phyloP scores from a whole-genome alignment of 2,888 invertebrate species.

The Heliconius ethilla region DNA sequence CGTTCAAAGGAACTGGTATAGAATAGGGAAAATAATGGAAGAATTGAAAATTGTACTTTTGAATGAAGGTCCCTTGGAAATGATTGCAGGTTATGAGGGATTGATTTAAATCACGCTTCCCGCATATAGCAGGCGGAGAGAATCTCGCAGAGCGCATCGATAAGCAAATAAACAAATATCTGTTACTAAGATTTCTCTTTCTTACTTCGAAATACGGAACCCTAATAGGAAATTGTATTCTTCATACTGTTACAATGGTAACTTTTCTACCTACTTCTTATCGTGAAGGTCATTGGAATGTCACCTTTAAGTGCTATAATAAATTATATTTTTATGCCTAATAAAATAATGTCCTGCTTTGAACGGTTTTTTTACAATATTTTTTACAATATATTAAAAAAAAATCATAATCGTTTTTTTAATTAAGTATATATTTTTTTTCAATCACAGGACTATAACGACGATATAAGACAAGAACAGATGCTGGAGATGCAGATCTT shows the following conservation, averaged over 20 bases:
- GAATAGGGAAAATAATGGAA: neutral
- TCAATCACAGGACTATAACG: slow-evolving; percentile 90
- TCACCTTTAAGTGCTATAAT: slow-evolving; percentile 2
- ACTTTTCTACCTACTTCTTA: neutral
- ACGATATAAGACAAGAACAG: slow-evolving; percentile 94
- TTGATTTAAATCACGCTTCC: neutral
- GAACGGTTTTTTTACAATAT: neutral
- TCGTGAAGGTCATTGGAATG: slow-evolving; percentile 8
- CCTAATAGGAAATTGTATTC: neutral
- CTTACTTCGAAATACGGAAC: neutral
- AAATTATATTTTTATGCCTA: slow-evolving; percentile 2
- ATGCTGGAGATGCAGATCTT: slow-evolving; percentile 95
- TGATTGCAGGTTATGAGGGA: neutral
- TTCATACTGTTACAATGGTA: neutral
- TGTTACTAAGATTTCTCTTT: neutral
- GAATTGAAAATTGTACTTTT: neutral
- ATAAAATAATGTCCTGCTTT: slow-evolving; percentile 9
- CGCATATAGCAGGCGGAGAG: neutral
- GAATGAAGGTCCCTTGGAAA: neutral
- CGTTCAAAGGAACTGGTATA: neutral
- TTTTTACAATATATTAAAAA: too few species aligned
- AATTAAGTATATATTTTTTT: too few species aligned
- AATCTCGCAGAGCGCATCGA: too few species aligned
- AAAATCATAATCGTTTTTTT: too few species aligned
- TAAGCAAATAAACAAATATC: too few species aligned